These are phyloP conservation scores for Pangasianodon hypophthalmus DNA, from an alignment of 2,113 vertebrate genomes.

Conservation along the genomic window DNA sequence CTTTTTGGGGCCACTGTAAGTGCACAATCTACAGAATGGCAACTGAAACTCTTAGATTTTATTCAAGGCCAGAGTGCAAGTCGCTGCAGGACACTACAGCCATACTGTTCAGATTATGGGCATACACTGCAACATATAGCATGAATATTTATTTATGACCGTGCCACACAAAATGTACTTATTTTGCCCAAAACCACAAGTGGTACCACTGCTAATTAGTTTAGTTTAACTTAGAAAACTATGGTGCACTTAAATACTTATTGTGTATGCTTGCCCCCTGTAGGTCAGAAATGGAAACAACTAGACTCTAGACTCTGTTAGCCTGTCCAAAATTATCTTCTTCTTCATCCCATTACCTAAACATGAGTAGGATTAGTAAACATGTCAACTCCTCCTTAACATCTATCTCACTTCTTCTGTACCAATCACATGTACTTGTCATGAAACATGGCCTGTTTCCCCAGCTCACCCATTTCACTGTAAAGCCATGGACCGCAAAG, in stretches of 20 bases:
- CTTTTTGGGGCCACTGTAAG: background rate
- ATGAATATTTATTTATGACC: background rate
- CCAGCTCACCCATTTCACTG: background rate
- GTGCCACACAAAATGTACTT: background rate
- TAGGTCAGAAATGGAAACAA: background rate
- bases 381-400: too few species aligned
- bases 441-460: background rate
- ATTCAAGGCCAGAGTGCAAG: background rate
- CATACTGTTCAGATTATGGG: background rate
- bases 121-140: background rate
- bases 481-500: background rate
- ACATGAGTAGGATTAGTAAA: background rate
- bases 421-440: background rate
- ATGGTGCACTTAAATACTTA: background rate
- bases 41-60: background rate
- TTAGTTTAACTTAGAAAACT: background rate
- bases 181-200: background rate
- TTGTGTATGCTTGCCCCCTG: conserved; percentile 31
- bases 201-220: background rate
- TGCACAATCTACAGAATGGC: background rate
- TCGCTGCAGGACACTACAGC: background rate
- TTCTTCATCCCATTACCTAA: background rate
- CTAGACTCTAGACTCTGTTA: background rate
- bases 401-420: background rate
- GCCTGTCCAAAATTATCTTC: background rate